Percentiles rank a stretch among this genome's conserved stretches.
Conservation (phyloP, 2,797 vertebrate species). For the Clamator glandarius region DNA sequence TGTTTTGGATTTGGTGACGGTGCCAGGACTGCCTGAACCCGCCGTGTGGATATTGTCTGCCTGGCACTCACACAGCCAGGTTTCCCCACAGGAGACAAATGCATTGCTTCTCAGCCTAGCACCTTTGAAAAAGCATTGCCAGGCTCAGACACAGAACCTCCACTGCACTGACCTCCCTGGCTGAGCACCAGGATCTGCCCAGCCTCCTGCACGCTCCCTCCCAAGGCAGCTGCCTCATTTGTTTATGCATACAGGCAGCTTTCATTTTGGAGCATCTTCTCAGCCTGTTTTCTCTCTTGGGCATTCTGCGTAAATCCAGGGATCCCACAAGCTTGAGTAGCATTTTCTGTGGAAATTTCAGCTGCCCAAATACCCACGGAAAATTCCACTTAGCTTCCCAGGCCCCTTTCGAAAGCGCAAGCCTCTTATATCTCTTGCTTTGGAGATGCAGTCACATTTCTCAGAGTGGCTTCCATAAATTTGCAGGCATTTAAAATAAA, state of each 20-base stretch:
- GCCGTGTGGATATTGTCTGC: neutral
- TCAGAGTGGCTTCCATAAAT: neutral
- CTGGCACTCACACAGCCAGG: neutral
- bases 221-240: neutral
- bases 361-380: neutral
- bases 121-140: neutral
- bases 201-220: neutral
- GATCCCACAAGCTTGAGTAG: neutral
- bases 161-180: accelerated
- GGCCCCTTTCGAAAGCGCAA: neutral
- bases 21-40: neutral
- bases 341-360: neutral
- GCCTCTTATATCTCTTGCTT: neutral
- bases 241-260: neutral
- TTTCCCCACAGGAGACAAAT: neutral
- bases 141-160: neutral
- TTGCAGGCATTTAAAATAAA: neutral
- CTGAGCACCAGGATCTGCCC: neutral
- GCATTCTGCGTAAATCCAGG: neutral
- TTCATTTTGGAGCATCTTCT: neutral
- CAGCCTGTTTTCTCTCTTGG: neutral
- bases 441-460: neutral
- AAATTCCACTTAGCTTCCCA: neutral
- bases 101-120: neutral
- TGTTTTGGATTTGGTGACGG: neutral